A percentile compares a stretch with the other conserved stretches of the same genome.
These are phyloP conservation scores for Melanogrammus aeglefinus DNA, from an alignment of 2,797 vertebrate species.

Conservation along the genomic window DNA sequence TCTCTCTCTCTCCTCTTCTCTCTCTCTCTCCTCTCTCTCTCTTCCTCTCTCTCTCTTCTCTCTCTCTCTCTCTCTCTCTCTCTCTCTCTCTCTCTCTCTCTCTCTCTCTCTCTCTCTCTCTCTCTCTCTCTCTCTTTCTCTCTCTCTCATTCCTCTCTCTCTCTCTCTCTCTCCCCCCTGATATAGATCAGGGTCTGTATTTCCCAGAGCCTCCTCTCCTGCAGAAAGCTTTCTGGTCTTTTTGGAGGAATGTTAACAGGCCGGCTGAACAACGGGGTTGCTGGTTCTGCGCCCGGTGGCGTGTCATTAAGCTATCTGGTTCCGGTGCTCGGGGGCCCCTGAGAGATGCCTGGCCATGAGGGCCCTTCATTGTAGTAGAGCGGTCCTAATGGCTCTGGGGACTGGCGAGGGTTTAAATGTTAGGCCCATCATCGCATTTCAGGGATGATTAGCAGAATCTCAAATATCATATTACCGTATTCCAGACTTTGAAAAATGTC, in stretches of 20 bases:
- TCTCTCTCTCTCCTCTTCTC: background rate
- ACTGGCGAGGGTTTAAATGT: background rate
- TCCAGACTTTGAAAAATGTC: background rate
- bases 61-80: too few species aligned
- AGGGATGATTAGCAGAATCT: background rate
- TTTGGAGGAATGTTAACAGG: slow-evolving; percentile 46
- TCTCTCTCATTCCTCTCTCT: background rate
- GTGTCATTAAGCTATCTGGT: slow-evolving; percentile 45
- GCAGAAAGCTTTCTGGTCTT: slow-evolving; percentile 13
- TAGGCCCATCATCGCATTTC: background rate
- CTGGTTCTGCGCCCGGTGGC: slow-evolving; percentile 5
- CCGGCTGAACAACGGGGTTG: background rate
- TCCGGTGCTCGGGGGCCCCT: slow-evolving; percentile 10
- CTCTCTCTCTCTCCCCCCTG: background rate
- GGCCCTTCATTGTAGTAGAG: background rate
- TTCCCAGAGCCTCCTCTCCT: slow-evolving; percentile 41
- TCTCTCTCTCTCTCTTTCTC: background rate
- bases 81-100: background rate
- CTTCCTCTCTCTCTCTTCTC: too few species aligned
- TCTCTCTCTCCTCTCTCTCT: too few species aligned
- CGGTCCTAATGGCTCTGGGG: slow-evolving; percentile 14
- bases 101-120: background rate
- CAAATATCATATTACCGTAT: background rate
- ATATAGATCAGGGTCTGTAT: slow-evolving; percentile 21
- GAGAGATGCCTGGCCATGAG: slow-evolving; percentile 29